phyloP scores from a whole-genome alignment of 2,888 invertebrate species.

The Morpho achilles region DNA sequence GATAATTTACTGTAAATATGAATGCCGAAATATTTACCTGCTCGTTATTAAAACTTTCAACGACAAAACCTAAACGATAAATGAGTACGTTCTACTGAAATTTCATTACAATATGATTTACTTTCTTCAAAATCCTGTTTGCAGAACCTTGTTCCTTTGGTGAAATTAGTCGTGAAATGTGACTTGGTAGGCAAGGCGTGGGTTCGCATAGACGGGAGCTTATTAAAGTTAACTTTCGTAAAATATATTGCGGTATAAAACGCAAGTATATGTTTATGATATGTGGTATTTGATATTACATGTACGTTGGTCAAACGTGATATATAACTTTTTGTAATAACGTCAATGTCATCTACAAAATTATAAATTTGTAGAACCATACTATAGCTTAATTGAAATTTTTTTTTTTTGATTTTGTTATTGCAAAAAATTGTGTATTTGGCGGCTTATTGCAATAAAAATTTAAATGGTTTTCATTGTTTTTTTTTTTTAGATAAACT shows the following conservation, averaged over 20 bases:
- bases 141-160: slow-evolving; percentile 22
- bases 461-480: too few species aligned
- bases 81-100: slow-evolving; percentile 11
- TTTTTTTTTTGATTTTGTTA: too few species aligned
- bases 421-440: too few species aligned
- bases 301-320: too few species aligned
- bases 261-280: slow-evolving; percentile 3
- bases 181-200: slow-evolving; percentile 38
- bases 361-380: too few species aligned
- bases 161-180: slow-evolving; percentile 43
- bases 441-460: too few species aligned
- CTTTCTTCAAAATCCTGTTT: slow-evolving; percentile 21
- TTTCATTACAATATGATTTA: slow-evolving; percentile 17
- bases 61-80: slow-evolving; percentile 5
- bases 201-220: slow-evolving; percentile 48
- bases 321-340: too few species aligned
- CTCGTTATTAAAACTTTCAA: slow-evolving; percentile 14
- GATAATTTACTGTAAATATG: slow-evolving; percentile 41
- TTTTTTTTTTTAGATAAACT: too few species aligned
- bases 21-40: slow-evolving; percentile 21
- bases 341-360: too few species aligned
- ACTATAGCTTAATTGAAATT: too few species aligned
- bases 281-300: not conserved
- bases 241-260: slow-evolving; percentile 25
- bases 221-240: slow-evolving; percentile 45